A percentile compares a stretch with the other conserved stretches of the same genome.
Conservation (phyloP, 2,113 vertebrate genomes). For the Corythaeola cristata region DNA sequence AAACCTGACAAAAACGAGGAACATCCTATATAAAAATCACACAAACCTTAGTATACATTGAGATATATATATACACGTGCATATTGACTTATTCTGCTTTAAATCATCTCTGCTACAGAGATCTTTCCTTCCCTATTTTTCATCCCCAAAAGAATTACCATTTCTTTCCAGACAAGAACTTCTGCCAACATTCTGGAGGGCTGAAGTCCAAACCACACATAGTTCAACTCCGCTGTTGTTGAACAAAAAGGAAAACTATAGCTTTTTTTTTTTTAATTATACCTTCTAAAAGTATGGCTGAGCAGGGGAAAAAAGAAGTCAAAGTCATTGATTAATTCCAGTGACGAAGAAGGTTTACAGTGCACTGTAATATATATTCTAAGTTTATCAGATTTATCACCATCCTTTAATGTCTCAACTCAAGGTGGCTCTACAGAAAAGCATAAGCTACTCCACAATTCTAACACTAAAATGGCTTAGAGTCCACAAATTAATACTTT, state of each 20-base stretch:
- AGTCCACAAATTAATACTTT: neutral
- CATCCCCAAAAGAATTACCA: slow-evolving; percentile 56
- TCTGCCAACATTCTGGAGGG: slow-evolving; percentile 58
- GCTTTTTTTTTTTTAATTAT: slow-evolving; percentile 24
- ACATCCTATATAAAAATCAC: neutral
- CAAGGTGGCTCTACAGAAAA: neutral
- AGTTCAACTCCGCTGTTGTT: neutral
- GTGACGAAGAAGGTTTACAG: neutral
- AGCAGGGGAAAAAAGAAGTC: neutral
- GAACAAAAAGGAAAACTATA: slow-evolving; percentile 49
- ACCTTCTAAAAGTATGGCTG: slow-evolving; percentile 20
- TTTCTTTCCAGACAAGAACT: slow-evolving; percentile 63
- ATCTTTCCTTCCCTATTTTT: slow-evolving; percentile 33
- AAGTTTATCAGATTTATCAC: neutral
- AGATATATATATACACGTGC: neutral
- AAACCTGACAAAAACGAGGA: neutral
- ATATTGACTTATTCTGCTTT: neutral
- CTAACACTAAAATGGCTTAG: neutral
- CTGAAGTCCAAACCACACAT: slow-evolving; percentile 57
- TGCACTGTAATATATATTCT: neutral
- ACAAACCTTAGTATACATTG: fast-evolving
- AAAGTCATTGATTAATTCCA: slow-evolving; percentile 37
- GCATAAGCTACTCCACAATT: neutral
- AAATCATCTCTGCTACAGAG: neutral
- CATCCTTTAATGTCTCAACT: neutral